These are phyloP conservation scores for Atopsyche davidsoni DNA, from an alignment of 1,140 invertebrate genomes.

Conservation along the genomic window DNA sequence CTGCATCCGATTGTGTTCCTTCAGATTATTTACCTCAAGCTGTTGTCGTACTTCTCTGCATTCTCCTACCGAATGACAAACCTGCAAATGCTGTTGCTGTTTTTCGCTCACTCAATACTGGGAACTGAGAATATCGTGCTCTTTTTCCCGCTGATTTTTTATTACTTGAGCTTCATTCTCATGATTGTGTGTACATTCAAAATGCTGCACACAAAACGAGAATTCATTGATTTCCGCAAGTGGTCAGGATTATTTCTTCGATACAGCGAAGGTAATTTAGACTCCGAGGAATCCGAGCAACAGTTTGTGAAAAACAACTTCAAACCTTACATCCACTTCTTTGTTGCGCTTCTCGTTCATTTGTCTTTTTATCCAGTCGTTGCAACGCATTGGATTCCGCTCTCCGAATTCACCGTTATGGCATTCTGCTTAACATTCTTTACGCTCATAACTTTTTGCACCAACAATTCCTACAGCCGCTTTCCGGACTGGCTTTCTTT, in stretches of 20 bases:
- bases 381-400: conserved; percentile 68
- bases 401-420: conserved; percentile 74
- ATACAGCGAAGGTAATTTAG: conserved; percentile 60
- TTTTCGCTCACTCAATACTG: conserved; percentile 63
- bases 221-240: conserved; percentile 66
- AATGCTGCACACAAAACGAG: conserved; percentile 68
- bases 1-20: conserved; percentile 64
- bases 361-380: conserved; percentile 71
- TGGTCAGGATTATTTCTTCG: conserved; percentile 74
- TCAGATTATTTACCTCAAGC: conserved; percentile 62
- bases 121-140: conserved; percentile 59
- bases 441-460: conserved; percentile 66
- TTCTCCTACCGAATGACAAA: conserved; percentile 54
- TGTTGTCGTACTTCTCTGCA: conserved; percentile 53
- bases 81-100: conserved; percentile 56
- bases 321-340: conserved; percentile 73
- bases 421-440: conserved; percentile 66
- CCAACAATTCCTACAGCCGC: conserved; percentile 41
- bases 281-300: conserved; percentile 71
- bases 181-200: conserved; percentile 75
- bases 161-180: conserved; percentile 63
- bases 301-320: conserved; percentile 77
- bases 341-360: conserved; percentile 65
- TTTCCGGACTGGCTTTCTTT: conserved; percentile 65
- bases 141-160: conserved; percentile 61